These are phyloP conservation scores for Ypsolopha scabrella DNA, from an alignment of 2,888 invertebrate species.

Conservation along the genomic window DNA sequence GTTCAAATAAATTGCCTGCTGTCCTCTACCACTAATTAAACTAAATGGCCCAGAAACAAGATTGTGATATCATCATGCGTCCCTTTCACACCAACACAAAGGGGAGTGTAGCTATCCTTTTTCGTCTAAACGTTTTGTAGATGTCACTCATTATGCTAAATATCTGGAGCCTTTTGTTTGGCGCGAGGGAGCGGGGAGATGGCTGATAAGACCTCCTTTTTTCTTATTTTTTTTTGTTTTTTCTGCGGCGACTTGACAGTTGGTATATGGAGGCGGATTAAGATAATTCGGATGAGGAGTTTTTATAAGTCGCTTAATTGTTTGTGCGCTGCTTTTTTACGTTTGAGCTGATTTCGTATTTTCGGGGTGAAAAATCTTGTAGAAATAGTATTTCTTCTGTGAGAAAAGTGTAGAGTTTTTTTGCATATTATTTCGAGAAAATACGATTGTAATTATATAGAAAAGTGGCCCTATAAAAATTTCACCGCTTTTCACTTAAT, in stretches of 20 bases:
- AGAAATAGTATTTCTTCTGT: too few relatives aligned
- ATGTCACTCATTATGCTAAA: constrained; percentile 70
- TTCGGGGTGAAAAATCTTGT: too few relatives aligned
- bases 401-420: constrained; percentile 6
- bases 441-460: neutral
- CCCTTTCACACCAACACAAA: constrained; percentile 17
- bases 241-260: constrained; percentile 56
- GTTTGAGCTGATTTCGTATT: neutral
- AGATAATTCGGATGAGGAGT: constrained; percentile 51
- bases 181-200: constrained; percentile 29
- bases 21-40: constrained; percentile 66
- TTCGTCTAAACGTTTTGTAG: constrained; percentile 56
- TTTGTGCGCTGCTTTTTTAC: constrained; percentile 22
- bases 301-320: constrained; percentile 46
- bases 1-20: constrained; percentile 49
- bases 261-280: constrained; percentile 67
- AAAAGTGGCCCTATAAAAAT: neutral
- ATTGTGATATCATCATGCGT: constrained; percentile 67
- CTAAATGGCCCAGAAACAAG: constrained; percentile 71
- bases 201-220: constrained; percentile 37
- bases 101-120: constrained; percentile 21
- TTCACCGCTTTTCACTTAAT: neutral
- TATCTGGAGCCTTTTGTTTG: constrained; percentile 56
- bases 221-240: constrained; percentile 19
- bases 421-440: neutral